Evolutionary conservation across 2,797 vertebrate genomes (phyloP).

Genomic region (Masticophis lateralis): DNA sequence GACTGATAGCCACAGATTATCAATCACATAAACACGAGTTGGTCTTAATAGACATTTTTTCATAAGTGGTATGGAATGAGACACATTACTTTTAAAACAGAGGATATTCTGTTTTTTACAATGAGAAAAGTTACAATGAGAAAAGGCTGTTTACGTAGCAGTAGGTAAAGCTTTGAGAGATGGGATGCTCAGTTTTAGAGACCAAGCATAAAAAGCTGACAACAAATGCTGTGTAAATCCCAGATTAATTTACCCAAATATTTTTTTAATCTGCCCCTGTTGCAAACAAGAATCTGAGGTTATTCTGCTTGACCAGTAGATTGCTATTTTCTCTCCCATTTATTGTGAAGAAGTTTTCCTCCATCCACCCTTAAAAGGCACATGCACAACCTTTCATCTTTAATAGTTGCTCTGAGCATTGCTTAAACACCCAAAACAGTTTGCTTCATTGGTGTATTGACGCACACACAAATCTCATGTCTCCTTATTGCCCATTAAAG

Average conservation of each 20-base stretch:
- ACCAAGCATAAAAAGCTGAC: background rate
- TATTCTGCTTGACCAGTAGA: accelerated
- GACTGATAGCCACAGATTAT: background rate
- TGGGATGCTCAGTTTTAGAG: background rate
- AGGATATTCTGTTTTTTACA: background rate
- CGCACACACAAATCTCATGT: background rate
- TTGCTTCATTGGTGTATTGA: slow-evolving; percentile 1
- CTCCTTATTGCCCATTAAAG: background rate
- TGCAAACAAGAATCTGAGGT: background rate
- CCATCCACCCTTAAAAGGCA: background rate
- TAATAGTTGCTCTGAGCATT: accelerated
- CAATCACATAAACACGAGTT: background rate
- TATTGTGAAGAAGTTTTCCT: background rate
- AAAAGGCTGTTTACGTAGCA: background rate
- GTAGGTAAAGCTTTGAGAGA: background rate
- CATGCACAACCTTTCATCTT: accelerated
- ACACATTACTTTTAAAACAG: slow-evolving; percentile 1
- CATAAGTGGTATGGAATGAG: background rate
- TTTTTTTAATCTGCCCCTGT: slow-evolving; percentile 22
- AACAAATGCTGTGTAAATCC: slow-evolving; percentile 20
- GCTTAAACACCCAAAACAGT: background rate
- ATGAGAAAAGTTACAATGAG: background rate
- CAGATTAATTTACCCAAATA: slow-evolving; percentile 29
- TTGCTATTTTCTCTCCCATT: background rate
- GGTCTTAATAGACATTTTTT: background rate